Evolutionary conservation across 1,140 invertebrate species (phyloP), one percentile per base, ranked within the genome.

Genomic region (Psix sp.): DNA sequence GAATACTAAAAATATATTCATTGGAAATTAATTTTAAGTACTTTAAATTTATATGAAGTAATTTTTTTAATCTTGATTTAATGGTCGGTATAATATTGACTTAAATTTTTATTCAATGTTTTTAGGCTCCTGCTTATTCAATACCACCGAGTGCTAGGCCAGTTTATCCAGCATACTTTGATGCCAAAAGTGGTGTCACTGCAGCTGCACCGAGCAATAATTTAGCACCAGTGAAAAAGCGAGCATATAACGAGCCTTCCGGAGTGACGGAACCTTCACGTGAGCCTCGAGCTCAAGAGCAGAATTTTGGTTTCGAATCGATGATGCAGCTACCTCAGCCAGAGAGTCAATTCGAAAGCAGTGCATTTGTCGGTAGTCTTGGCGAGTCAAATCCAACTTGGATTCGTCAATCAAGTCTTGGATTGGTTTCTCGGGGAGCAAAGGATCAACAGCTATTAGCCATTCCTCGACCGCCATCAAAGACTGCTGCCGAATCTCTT

Each of bases 151-250:
- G 82, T 29, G 49, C 84, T 0, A 72, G 85, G 18, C 78, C 84
- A 4, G 80, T 87, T 0, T 87, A 87, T 46, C 77, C 84, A 6
- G 77, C 78, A 21, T 87, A 86, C 24, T 87, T 86, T 38, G 85
- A 87, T 18, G 48, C 83, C 0, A 79, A 79, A 38, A 40, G 66
- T 9, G 79, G 82, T 13, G 56, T 81, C 0, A 54, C 74, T 21
- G 51, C 74, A 10, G 87, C 84, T 14, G 17, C 67, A 0, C 13
- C 76, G 13, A 60, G 52, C 13, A 67, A 72, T 31, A 84, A 75
- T 56, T 56, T 82, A 6, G 60, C 82, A 0, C 82, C 86, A 0
- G 84, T 85, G 4, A 87, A 87, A 26, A 87, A 87, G 43, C 80
- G 86, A 0, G 79, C 78, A 13, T 87, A 86, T 48, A 84, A 81